Conservation (phyloP, 2,113 vertebrate species). For the Sander vitreus region DNA sequence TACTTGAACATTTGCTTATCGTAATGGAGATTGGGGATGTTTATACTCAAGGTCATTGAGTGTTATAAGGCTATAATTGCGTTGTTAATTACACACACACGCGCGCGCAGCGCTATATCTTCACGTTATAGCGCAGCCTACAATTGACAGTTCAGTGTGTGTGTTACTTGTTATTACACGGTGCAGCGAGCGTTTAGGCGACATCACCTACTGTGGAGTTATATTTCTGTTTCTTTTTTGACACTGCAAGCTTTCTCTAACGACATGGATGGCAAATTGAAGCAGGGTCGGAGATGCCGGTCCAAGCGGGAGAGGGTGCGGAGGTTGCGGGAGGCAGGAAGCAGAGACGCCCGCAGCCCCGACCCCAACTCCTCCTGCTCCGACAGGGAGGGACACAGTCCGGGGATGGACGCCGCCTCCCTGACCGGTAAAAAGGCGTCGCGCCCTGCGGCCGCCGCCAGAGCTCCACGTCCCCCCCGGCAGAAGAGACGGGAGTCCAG, state of each 20-base stretch:
- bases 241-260: constrained; percentile 56
- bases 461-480: constrained; percentile 85
- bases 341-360: constrained; percentile 87
- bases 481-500: constrained; percentile 93
- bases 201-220: constrained; percentile 67
- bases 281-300: constrained; percentile 91
- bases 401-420: constrained; percentile 88
- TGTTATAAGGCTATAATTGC: constrained; percentile 68
- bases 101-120: constrained; percentile 27
- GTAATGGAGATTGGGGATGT: constrained; percentile 77
- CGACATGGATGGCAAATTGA: constrained; percentile 92
- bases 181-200: constrained; percentile 45
- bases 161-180: constrained; percentile 67
- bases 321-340: constrained; percentile 87
- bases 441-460: constrained; percentile 81
- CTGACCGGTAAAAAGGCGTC: constrained; percentile 83
- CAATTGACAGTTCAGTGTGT: constrained; percentile 44
- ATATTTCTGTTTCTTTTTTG: constrained; percentile 39
- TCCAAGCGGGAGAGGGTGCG: constrained; percentile 91
- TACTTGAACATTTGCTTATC: constrained; percentile 81
- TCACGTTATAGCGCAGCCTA: constrained; percentile 62
- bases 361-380: constrained; percentile 91
- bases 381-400: constrained; percentile 88
- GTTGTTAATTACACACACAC: constrained; percentile 57
- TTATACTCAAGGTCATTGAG: constrained; percentile 87